phyloP scores from a whole-genome alignment of 1,140 invertebrate species.

The Drosophila teissieri region DNA sequence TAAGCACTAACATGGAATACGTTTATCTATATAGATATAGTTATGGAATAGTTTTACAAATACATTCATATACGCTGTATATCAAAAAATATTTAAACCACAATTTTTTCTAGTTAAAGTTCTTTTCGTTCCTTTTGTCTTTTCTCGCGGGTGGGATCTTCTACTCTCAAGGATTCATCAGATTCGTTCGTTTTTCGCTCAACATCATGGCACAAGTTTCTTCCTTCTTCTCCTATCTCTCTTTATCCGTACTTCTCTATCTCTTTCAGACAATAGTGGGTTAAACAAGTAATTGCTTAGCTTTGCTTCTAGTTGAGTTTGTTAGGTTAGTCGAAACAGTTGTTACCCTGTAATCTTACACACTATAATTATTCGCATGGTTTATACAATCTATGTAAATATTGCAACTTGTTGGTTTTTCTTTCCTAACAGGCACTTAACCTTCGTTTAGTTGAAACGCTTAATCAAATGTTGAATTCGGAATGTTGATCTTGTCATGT shows the following conservation, averaged over 20 bases:
- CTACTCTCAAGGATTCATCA: constrained; percentile 13
- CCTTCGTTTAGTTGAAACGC: constrained; percentile 38
- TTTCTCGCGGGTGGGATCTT: constrained; percentile 35
- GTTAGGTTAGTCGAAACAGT: constrained; percentile 35
- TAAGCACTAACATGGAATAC: constrained; percentile 78
- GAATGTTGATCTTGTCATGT: constrained; percentile 2
- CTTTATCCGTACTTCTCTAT: constrained; percentile 1
- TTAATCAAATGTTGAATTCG: constrained; percentile 10
- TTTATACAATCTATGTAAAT: constrained; percentile 61
- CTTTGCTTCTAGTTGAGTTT: constrained; percentile 45
- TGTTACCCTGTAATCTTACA: constrained; percentile 62
- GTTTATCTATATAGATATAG: constrained; percentile 40
- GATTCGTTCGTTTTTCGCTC: constrained; percentile 27
- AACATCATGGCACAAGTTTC: constrained; percentile 70
- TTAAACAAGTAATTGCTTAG: constrained; percentile 44
- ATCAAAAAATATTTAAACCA: constrained; percentile 49
- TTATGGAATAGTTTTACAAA: constrained; percentile 37
- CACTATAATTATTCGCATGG: constrained; percentile 47
- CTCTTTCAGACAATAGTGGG: constrained; percentile 20
- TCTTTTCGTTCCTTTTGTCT: constrained; percentile 36
- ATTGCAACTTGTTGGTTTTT: constrained; percentile 63
- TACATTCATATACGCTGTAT: constrained; percentile 37
- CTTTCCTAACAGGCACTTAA: constrained; percentile 69
- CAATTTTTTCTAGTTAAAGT: constrained; percentile 43
- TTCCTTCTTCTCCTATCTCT: background rate